Conservation (phyloP, 2,113 vertebrate species). For the Sterrhoptilus dennistouni region DNA sequence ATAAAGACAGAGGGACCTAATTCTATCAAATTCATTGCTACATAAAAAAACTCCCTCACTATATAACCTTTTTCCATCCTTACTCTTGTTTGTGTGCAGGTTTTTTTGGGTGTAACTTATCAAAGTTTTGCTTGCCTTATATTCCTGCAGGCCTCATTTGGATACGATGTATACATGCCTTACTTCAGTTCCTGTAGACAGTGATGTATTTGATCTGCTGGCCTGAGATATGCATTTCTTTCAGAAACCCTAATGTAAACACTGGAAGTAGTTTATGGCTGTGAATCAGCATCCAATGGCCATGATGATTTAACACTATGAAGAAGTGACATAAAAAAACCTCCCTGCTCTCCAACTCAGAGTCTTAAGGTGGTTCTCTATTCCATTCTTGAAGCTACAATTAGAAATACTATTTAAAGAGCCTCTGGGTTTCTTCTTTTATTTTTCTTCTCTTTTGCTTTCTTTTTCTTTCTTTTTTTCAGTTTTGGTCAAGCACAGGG, state of each 20-base stretch:
- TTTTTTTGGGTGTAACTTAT: not conserved
- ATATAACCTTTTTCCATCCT: not conserved
- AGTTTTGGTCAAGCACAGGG: conserved; percentile 2
- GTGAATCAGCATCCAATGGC: conserved; percentile 7
- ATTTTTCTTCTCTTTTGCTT: not conserved
- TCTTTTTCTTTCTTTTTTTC: not conserved
- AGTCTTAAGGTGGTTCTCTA: not conserved
- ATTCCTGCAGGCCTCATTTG: not conserved
- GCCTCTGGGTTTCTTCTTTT: not conserved
- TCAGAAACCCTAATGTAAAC: conserved; percentile 49
- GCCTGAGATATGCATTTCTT: conserved; percentile 36
- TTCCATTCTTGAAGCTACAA: not conserved
- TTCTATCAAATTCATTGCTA: not conserved
- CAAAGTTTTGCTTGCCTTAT: not conserved
- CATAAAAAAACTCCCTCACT: not conserved
- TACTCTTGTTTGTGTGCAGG: not conserved
- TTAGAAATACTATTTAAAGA: conserved; percentile 34
- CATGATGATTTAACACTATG: conserved; percentile 22
- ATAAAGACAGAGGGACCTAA: not conserved
- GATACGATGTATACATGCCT: not conserved
- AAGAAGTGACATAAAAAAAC: not conserved
- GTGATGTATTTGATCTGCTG: conserved; percentile 53
- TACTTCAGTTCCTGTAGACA: conserved; percentile 25
- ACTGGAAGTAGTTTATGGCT: conserved; percentile 50
- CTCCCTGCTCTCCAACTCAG: not conserved